phyloP scores from a whole-genome alignment of 2,888 invertebrate species.

The Luperina testacea region DNA sequence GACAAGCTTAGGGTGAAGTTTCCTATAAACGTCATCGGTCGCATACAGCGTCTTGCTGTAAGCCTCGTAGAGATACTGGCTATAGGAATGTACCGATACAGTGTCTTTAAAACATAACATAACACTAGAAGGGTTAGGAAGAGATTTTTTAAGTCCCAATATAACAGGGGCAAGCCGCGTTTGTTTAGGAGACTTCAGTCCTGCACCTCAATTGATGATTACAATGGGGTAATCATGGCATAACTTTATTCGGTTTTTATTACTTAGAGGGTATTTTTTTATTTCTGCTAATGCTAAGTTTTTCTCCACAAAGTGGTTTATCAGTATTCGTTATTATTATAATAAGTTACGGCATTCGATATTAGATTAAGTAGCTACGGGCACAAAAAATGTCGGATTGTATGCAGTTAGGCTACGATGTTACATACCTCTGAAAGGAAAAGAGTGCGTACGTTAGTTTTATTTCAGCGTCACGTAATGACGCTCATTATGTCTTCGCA shows the following conservation, averaged over 20 bases:
- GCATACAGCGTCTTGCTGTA: background rate
- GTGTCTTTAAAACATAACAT: background rate
- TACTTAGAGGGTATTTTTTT: background rate
- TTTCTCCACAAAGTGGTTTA: constrained; percentile 8
- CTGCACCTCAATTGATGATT: background rate
- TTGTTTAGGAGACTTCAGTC: background rate
- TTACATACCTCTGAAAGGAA: background rate
- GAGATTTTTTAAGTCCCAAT: too few relatives aligned
- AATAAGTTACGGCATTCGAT: background rate
- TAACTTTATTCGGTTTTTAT: background rate
- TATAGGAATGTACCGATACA: background rate
- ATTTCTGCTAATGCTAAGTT: background rate
- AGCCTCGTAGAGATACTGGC: background rate
- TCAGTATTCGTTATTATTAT: background rate
- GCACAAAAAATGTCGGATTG: too few relatives aligned
- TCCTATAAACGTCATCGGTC: background rate
- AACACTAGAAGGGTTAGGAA: background rate
- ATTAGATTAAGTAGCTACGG: background rate
- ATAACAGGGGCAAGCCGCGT: background rate
- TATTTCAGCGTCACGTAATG: background rate
- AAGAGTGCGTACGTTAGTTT: constrained; percentile 5
- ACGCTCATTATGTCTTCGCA: background rate
- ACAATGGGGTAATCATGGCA: background rate
- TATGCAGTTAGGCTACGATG: background rate
- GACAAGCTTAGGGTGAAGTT: background rate